Evolutionary conservation across 2,888 invertebrate genomes (phyloP).

Genomic region (Malacosoma neustria): DNA sequence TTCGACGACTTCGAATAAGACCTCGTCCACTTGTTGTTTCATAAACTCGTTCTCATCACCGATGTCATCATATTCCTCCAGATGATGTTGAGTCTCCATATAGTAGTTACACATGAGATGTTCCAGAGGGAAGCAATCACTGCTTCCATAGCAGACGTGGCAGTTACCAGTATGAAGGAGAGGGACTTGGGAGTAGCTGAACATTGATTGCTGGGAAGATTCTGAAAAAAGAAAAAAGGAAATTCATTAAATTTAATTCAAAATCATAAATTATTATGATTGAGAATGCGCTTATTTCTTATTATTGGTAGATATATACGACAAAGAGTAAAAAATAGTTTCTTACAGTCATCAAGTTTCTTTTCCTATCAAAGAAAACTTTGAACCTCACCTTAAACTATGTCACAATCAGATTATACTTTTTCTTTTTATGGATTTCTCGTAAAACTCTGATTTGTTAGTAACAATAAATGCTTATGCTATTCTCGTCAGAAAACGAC

Average conservation of each 20-base stretch:
- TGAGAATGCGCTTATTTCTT: background rate
- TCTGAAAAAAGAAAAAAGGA: constrained; percentile 7
- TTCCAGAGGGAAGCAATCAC: constrained; percentile 26
- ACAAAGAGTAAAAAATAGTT: too few species aligned
- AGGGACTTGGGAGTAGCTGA: constrained; percentile 4
- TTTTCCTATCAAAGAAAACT: too few species aligned
- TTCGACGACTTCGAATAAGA: constrained; percentile 27
- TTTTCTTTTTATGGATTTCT: too few species aligned
- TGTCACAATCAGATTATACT: too few species aligned
- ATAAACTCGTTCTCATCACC: constrained; percentile 9
- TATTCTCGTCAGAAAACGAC: too few species aligned
- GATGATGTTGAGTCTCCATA: constrained; percentile 17
- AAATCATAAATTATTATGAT: background rate
- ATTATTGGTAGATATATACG: too few species aligned
- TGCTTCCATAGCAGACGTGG: constrained; percentile 27
- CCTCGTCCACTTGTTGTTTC: constrained; percentile 20
- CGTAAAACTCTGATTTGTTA: too few species aligned
- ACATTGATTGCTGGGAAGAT: constrained; percentile 9
- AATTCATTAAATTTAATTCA: background rate
- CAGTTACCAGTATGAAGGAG: constrained; percentile 19
- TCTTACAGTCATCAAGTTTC: too few species aligned
- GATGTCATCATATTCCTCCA: constrained; percentile 13
- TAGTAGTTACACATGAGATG: constrained; percentile 33
- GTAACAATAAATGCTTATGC: too few species aligned
- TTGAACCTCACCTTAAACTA: too few species aligned